Evolutionary conservation across 2,888 invertebrate genomes (phyloP).

Genomic region (Pyrocoelia pectoralis): DNA sequence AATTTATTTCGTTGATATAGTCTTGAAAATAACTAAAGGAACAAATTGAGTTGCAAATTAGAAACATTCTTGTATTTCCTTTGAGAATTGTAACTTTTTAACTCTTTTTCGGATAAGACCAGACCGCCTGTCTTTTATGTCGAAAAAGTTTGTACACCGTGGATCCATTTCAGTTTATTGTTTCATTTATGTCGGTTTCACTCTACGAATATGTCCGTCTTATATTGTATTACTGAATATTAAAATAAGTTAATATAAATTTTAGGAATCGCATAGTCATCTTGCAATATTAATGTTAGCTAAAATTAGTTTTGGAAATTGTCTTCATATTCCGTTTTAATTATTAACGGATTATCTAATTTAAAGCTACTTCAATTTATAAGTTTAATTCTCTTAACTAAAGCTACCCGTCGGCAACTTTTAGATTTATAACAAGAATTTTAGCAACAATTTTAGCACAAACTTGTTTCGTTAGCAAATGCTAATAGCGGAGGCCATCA

Average conservation of each 20-base stretch:
- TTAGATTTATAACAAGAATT: constrained; percentile 4
- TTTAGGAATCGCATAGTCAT: neutral
- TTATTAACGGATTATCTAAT: constrained; percentile 5
- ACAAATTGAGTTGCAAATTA: constrained; percentile 9
- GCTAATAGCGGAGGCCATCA: constrained; percentile 1
- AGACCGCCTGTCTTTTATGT: constrained; percentile 9
- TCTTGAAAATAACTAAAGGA: neutral
- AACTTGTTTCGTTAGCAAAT: neutral
- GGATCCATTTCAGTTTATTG: constrained; percentile 1
- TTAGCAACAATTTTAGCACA: neutral
- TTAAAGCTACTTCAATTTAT: neutral
- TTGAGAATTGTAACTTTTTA: constrained; percentile 8
- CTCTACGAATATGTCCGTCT: neutral
- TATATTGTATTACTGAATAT: neutral
- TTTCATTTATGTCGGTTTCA: neutral
- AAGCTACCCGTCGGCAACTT: neutral
- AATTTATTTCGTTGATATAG: neutral
- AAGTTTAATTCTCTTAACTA: constrained; percentile 4
- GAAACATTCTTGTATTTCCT: constrained; percentile 8
- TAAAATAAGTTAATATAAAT: neutral
- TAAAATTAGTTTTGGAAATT: neutral
- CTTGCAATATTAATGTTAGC: neutral
- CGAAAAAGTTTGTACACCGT: neutral
- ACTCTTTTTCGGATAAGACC: constrained; percentile 8
- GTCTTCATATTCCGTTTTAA: neutral